Evolutionary conservation across 2,888 invertebrate species (phyloP).

Genomic region (Ernsta delagoae): DNA sequence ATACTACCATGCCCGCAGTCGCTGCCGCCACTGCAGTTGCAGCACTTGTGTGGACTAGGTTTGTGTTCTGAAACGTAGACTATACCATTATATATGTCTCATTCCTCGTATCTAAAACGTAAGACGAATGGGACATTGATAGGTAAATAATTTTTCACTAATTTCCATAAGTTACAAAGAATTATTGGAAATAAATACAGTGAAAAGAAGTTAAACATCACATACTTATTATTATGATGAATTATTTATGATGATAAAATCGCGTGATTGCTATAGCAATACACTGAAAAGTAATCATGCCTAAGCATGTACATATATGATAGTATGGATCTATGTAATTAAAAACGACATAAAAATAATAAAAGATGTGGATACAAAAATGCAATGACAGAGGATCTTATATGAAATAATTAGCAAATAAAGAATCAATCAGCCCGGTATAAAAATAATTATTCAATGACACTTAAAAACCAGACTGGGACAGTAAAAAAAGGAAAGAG

Average conservation of each 20-base stretch:
- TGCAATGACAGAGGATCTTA: neutral
- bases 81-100: neutral
- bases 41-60: conserved; percentile 79
- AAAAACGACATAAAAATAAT: neutral
- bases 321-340: too few species aligned
- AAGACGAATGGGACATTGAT: too few species aligned
- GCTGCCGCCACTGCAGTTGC: conserved; percentile 76
- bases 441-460: neutral
- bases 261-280: neutral
- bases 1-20: conserved; percentile 84
- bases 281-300: neutral
- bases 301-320: conserved; percentile 4
- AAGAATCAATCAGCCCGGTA: neutral
- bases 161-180: too few species aligned
- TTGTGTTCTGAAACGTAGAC: conserved; percentile 66
- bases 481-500: neutral
- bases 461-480: too few species aligned
- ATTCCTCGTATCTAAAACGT: too few species aligned
- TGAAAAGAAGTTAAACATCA: neutral
- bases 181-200: neutral
- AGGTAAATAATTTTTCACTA: too few species aligned
- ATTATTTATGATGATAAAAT: too few species aligned
- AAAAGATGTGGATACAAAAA: conserved; percentile 16
- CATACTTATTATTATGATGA: too few species aligned
- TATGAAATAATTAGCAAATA: conserved; percentile 10